These are phyloP conservation scores for Crotalus viridis DNA, from an alignment of 2,113 vertebrate genomes.

Conservation along the genomic window DNA sequence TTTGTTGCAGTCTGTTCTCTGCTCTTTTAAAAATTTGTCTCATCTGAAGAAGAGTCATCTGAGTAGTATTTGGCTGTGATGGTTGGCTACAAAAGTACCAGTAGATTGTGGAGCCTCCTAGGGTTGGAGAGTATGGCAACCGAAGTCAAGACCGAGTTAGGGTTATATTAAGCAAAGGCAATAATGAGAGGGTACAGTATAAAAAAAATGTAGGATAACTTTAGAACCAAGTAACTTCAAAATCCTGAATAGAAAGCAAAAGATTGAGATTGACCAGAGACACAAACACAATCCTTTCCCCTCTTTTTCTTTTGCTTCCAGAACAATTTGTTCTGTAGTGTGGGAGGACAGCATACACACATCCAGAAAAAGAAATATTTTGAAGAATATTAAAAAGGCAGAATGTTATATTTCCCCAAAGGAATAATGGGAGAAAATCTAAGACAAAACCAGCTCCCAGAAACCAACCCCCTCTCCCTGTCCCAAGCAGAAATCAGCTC, in stretches of 20 bases:
- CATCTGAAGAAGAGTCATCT: neutral
- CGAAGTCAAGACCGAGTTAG: neutral
- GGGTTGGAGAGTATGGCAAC: neutral
- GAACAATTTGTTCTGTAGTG: neutral
- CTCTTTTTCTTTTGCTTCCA: neutral
- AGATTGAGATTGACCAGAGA: neutral
- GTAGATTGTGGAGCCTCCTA: neutral
- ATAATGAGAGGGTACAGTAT: neutral
- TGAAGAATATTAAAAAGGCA: too few relatives aligned
- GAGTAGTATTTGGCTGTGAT: neutral
- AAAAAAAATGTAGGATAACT: neutral
- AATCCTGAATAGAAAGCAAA: neutral
- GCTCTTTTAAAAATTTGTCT: neutral
- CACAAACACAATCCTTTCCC: neutral
- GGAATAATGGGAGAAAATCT: too few relatives aligned
- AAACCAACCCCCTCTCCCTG: too few relatives aligned
- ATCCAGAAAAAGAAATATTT: too few relatives aligned
- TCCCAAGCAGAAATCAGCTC: too few relatives aligned
- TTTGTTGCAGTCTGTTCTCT: neutral
- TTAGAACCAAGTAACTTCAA: neutral
- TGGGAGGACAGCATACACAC: too few relatives aligned
- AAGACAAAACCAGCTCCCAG: too few relatives aligned
- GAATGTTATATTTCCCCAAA: too few relatives aligned
- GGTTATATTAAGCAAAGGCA: neutral
- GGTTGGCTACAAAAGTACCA: neutral